phyloP scores from a whole-genome alignment of 2,888 invertebrate genomes.

The Spialia ferax region DNA sequence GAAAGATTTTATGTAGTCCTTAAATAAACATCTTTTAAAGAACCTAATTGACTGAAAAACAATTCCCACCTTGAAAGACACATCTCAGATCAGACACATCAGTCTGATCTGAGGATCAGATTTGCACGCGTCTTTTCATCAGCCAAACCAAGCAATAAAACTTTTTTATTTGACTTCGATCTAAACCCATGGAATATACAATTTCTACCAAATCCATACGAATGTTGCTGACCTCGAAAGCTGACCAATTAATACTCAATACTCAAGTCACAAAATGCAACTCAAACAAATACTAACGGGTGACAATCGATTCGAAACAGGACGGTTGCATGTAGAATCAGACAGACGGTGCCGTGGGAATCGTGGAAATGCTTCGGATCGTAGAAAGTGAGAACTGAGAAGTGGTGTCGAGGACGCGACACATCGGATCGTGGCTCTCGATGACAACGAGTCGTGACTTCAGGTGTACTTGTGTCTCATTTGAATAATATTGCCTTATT shows the following conservation, averaged over 20 bases:
- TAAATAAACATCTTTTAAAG: too few relatives aligned
- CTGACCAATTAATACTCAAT: slow-evolving; percentile 5
- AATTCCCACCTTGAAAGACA: too few relatives aligned
- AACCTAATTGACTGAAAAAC: too few relatives aligned
- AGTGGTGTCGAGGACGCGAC: not conserved
- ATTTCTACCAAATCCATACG: too few relatives aligned
- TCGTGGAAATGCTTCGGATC: not conserved
- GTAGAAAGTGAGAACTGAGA: not conserved
- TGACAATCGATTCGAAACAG: slow-evolving; percentile 21
- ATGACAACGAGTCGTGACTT: slow-evolving; percentile 4
- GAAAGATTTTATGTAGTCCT: too few relatives aligned
- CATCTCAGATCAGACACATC: too few relatives aligned
- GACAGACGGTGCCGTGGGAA: slow-evolving; percentile 18
- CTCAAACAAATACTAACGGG: not conserved
- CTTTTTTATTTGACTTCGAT: too few relatives aligned
- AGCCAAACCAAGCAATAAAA: too few relatives aligned
- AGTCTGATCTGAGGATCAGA: too few relatives aligned
- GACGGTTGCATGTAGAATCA: slow-evolving; percentile 2
- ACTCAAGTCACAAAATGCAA: not conserved
- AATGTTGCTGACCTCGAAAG: too few relatives aligned
- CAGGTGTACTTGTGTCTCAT: not conserved
- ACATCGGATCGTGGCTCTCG: slow-evolving; percentile 3
- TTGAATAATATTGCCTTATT: not conserved
- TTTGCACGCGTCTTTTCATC: too few relatives aligned
- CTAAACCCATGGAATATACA: too few relatives aligned